phyloP scores from a whole-genome alignment of 2,113 vertebrate species.

The Fregata magnificens region DNA sequence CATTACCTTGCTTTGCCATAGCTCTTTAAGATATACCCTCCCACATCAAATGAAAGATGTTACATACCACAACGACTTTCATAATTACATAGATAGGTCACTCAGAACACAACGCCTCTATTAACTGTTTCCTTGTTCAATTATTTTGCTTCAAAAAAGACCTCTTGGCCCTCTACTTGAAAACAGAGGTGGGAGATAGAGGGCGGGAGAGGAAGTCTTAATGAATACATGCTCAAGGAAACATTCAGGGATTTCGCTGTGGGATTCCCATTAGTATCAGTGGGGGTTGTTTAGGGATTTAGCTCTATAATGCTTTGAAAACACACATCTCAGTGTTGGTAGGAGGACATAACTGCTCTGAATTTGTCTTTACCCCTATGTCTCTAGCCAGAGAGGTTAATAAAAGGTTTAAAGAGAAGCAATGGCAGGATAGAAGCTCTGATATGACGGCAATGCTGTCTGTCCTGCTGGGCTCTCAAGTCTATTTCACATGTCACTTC shows the following conservation, averaged over 20 bases:
- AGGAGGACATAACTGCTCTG: neutral
- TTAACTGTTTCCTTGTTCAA: neutral
- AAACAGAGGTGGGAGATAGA: neutral
- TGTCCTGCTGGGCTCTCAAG: neutral
- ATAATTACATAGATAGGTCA: neutral
- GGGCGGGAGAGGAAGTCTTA: neutral
- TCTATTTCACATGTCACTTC: neutral
- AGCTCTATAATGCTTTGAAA: neutral
- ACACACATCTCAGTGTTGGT: neutral
- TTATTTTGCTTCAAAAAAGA: neutral
- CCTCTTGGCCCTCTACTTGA: neutral
- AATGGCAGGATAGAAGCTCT: neutral
- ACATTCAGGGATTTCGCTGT: neutral
- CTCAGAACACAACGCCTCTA: neutral
- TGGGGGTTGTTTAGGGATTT: neutral
- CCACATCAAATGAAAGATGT: neutral
- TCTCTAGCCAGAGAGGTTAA: neutral
- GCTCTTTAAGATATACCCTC: neutral
- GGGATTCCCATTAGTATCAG: neutral
- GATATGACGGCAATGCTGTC: neutral
- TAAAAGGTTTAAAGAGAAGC: neutral
- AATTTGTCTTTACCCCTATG: neutral
- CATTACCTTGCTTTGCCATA: neutral
- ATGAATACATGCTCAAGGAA: neutral
- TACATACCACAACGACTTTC: neutral